phyloP scores from a whole-genome alignment of 2,113 vertebrate species.

The Menura novaehollandiae region DNA sequence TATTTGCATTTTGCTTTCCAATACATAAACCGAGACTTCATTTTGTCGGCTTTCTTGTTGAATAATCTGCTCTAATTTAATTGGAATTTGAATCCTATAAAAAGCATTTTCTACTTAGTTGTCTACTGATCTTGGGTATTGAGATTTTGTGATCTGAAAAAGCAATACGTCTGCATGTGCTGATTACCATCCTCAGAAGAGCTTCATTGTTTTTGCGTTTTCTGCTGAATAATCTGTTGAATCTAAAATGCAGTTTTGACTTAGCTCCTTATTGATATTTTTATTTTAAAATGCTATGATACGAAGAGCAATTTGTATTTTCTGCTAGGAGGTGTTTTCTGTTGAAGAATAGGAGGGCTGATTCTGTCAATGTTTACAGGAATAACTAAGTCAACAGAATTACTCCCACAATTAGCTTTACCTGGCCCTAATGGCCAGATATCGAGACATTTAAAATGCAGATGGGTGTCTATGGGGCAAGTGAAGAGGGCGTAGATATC shows the following conservation, averaged over 20 bases:
- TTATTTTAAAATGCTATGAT: conserved; percentile 33
- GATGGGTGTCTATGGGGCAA: background rate
- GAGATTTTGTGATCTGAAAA: conserved; percentile 57
- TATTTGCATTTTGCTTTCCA: conserved; percentile 65
- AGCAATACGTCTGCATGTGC: background rate
- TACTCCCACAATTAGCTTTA: conserved; percentile 19
- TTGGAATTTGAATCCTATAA: conserved; percentile 64
- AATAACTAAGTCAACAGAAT: conserved; percentile 18
- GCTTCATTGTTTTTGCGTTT: background rate
- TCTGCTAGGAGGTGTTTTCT: conserved; percentile 21
- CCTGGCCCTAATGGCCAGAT: background rate
- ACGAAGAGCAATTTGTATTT: conserved; percentile 18
- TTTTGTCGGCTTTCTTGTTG: conserved; percentile 56
- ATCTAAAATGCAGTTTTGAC: conserved; percentile 38
- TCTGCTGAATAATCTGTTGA: conserved; percentile 47
- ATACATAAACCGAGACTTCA: conserved; percentile 45
- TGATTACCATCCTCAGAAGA: conserved; percentile 11
- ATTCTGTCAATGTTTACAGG: conserved; percentile 22
- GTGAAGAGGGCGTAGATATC: background rate
- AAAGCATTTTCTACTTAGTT: conserved; percentile 51
- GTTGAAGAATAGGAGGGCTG: background rate
- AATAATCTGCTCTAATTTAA: conserved; percentile 67
- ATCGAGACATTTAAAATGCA: background rate
- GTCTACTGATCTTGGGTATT: conserved; percentile 46
- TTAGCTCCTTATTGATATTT: conserved; percentile 41